These are phyloP conservation scores for Chrysolina haemoptera DNA, from an alignment of 2,888 invertebrate species.

Conservation along the genomic window DNA sequence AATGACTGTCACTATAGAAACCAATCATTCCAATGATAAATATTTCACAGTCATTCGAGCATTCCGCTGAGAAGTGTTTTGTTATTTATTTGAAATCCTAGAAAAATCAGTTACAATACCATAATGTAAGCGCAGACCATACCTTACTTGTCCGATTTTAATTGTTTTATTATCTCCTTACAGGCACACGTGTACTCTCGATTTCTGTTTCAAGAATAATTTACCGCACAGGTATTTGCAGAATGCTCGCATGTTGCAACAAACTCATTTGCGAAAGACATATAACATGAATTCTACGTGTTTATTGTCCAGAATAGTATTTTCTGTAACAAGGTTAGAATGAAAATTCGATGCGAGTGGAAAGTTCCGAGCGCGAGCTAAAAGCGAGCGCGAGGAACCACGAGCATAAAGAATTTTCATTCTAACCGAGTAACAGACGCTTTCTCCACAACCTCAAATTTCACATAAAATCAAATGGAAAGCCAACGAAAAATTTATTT, in stretches of 20 bases:
- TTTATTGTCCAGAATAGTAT: background rate
- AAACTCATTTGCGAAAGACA: constrained; percentile 5
- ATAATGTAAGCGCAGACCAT: constrained; percentile 2
- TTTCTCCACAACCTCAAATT: too few relatives aligned
- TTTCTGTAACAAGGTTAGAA: too few relatives aligned
- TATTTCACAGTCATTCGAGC: too few relatives aligned
- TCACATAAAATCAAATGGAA: too few relatives aligned
- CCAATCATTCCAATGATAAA: too few relatives aligned
- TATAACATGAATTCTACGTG: constrained; percentile 6
- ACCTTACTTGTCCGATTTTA: background rate
- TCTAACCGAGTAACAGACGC: too few relatives aligned
- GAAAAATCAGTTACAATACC: background rate
- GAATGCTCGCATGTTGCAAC: constrained; percentile 1
- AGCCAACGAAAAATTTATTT: too few relatives aligned
- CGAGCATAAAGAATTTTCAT: too few relatives aligned
- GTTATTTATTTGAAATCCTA: background rate
- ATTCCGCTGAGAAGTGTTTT: background rate
- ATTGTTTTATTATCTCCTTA: background rate
- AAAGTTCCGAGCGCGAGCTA: too few relatives aligned
- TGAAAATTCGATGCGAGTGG: too few relatives aligned
- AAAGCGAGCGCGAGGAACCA: too few relatives aligned
- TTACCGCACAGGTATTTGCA: background rate
- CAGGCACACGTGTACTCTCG: background rate
- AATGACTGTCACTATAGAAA: too few relatives aligned
- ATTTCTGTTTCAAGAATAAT: constrained; percentile 5